Evolutionary conservation across 2,888 invertebrate species (phyloP), one percentile per base, ranked within the genome.

Genomic region (Augiades crinisus): DNA sequence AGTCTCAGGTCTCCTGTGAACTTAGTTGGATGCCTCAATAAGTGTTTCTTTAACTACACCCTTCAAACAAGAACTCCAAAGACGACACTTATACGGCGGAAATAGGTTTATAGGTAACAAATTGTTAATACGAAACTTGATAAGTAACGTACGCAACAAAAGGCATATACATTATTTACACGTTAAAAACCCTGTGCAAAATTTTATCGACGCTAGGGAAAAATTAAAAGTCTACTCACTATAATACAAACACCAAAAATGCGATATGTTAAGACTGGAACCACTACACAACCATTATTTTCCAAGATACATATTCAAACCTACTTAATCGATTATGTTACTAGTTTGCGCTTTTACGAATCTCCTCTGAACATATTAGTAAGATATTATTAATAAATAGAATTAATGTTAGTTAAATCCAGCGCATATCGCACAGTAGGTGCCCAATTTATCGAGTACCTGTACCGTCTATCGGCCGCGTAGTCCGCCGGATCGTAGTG

Each of bases 401-500:
- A n/a, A n/a, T n/a, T 24, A 10, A 27, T 27, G 27, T 27, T 27
- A 27, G 27, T 27, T 10, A 8, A 24, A 14, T 24, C 40, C 24
- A 40, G 40, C n/a, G 13, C 22, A 40, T 13, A 40, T 40, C 31
- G 31, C 45, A 34, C 38, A 33, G 16, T 19, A 40, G 41, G 49
- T 34, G 49, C 12, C n/a, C 27, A 43, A 36, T 24, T n/a, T 41
- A 50, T 43, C 27, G 24, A 50, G 50, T 47, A 88, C 88, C 88
- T 88, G 83, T 87, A 87, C 60, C 88, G 79, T 60, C 87, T 77
- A 59, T 91, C 91, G 44, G 83, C 80, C 34, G 80, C 77, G 62
- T 90, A 91, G 37, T 91, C 91, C 10, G 84, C 75, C 17, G 83
- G 79, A 58, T 91, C 90, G 61, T 88, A 90, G 64, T 83, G 90